Percentiles rank a stretch among this genome's conserved stretches.
phyloP scores from a whole-genome alignment of 2,113 vertebrate species.

The Paraplagusia blochii region DNA sequence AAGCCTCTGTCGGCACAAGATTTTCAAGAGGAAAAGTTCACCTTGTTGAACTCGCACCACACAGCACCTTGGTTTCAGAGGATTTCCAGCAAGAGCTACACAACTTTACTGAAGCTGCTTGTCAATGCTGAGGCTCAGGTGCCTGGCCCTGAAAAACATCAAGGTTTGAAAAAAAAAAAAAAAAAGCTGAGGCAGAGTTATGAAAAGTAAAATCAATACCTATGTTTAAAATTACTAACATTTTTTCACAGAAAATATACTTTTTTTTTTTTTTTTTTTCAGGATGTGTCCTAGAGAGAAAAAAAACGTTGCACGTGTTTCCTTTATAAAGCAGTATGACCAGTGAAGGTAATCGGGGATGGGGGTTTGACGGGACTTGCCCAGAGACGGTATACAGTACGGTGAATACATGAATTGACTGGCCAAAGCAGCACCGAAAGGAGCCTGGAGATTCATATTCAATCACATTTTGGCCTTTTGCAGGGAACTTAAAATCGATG shows the following conservation, averaged over 20 bases:
- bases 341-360: conserved; percentile 49
- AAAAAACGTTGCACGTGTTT: conserved; percentile 48
- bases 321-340: conserved; percentile 67
- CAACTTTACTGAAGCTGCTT: conserved; percentile 12
- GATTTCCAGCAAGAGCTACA: conserved; percentile 8
- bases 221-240: not conserved
- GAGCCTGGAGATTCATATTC: conserved; percentile 63
- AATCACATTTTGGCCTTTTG: conserved; percentile 70
- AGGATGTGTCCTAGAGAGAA: conserved; percentile 5
- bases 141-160: conserved; percentile 11
- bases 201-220: conserved; percentile 33
- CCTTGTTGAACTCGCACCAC: conserved; percentile 33
- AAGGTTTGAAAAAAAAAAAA: conserved; percentile 16
- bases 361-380: conserved; percentile 58
- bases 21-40: conserved; percentile 52
- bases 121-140: conserved; percentile 4
- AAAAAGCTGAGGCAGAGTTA: conserved; percentile 3
- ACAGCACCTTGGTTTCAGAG: conserved; percentile 16
- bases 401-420: conserved; percentile 37
- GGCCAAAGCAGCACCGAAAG: conserved; percentile 30
- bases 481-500: conserved; percentile 70
- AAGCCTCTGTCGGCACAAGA: conserved; percentile 38
- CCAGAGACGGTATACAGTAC: conserved; percentile 37
- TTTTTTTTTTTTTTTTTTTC: too few species aligned
- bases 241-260: conserved; percentile 2